A percentile compares a stretch with the other conserved stretches of the same genome.
Conservation (phyloP, 2,888 invertebrate species). For the Diadromus collaris region DNA sequence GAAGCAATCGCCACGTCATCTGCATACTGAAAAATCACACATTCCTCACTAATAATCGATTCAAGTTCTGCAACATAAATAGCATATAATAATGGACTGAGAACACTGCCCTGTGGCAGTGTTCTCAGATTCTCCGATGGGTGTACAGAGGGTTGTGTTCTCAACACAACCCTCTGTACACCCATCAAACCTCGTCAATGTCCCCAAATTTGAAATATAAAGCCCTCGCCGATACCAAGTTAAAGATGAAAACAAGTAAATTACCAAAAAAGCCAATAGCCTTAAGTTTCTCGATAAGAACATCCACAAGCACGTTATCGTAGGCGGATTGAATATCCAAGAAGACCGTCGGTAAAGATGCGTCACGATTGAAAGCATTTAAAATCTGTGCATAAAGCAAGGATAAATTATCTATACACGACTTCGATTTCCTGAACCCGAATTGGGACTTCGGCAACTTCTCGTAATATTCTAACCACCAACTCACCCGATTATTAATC, state of each 20-base stretch:
- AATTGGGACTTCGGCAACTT: conserved; percentile 29
- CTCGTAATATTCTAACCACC: conserved; percentile 39
- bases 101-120: conserved; percentile 48
- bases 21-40: conserved; percentile 9
- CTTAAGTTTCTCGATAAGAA: conserved; percentile 25
- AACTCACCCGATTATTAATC: conserved; percentile 31
- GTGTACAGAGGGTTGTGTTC: too few relatives aligned
- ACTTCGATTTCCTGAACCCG: conserved; percentile 25
- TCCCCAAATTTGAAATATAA: conserved; percentile 29
- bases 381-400: conserved; percentile 13
- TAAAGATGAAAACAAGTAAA: conserved; percentile 30
- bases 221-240: conserved; percentile 27
- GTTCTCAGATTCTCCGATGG: too few relatives aligned
- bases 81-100: conserved; percentile 37
- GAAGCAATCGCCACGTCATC: conserved; percentile 18
- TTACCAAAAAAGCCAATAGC: conserved; percentile 21
- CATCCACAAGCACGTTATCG: conserved; percentile 44
- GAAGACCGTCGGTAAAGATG: conserved; percentile 4
- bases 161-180: conserved; percentile 38
- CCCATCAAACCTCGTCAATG: conserved; percentile 32
- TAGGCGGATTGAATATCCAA: conserved; percentile 46
- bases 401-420: conserved; percentile 36
- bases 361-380: conserved; percentile 6
- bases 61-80: conserved; percentile 36
- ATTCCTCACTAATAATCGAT: not conserved